Evolutionary conservation across 1,140 invertebrate genomes (phyloP), one percentile per base, ranked within the genome.

Genomic region (Ooceraea biroi): DNA sequence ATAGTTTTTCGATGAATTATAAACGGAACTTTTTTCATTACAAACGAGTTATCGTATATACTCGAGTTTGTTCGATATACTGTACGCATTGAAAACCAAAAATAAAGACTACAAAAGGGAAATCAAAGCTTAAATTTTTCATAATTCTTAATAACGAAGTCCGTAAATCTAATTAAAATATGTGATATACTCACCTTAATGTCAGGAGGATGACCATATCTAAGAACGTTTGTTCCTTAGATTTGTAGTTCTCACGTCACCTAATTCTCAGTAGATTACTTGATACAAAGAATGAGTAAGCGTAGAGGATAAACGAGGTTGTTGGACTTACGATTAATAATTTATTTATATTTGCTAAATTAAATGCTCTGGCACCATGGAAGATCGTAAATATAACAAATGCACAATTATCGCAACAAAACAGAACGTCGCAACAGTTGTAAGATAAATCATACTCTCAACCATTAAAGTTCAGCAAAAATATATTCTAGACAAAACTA

Each of bases 1-100:
- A n/a, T 72, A 84, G 60, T 69, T 87, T 88, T 88, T 77, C 83
- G 48, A 87, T 55, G 69, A 88, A 87, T 57, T 57, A 84, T 88
- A 80, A 73, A 84, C 72, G 46, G 55, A 60, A 14, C 78, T 77
- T 89, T 89, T 89, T 86, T 83, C 84, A 89, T 84, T 89, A 78
- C 63, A 61, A 76, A 12, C 68, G 27, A 74, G 46, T 36, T 36
- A 76, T 63, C 25, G 50, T 50, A 80, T 69, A 78, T 69, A 80
- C 48, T 84, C 85, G 68, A 58, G 22, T 63, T 83, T 83, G 88
- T 89, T 89, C 78, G 74, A 89, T 83, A 88, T 77, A 82, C 71
- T 84, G 84, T 89, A 86, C n/a, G 69, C 57, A 52, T 80, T 71
- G 57, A 69, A 72, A 76, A 65, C 55, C 36, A 36, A 65, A 88